Conservation (phyloP, 1,140 invertebrate genomes). For the Caenorhabditis tropicalis region DNA sequence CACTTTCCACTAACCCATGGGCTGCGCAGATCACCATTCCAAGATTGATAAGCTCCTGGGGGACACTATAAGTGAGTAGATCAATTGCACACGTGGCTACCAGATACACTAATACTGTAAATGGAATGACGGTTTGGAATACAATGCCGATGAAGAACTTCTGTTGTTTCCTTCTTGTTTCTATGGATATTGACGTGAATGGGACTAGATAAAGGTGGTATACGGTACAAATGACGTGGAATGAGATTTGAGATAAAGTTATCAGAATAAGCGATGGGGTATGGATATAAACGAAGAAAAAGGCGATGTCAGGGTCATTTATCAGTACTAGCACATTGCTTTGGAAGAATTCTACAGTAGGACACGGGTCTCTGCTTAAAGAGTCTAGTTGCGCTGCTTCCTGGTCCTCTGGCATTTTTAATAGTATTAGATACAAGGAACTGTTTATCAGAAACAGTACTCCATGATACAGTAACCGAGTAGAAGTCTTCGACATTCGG, state of each 20-base stretch:
- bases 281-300: not conserved
- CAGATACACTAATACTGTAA: not conserved
- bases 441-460: too few relatives aligned
- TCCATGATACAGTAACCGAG: too few relatives aligned
- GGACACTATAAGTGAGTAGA: not conserved
- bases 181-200: not conserved
- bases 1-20: not conserved
- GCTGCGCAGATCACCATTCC: not conserved
- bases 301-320: not conserved
- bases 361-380: too few relatives aligned
- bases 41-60: not conserved
- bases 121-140: not conserved
- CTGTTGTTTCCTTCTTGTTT: not conserved
- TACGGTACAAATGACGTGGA: not conserved
- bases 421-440: too few relatives aligned
- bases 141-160: not conserved
- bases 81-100: not conserved
- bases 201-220: not conserved
- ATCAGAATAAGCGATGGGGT: too few relatives aligned
- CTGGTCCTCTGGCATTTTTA: too few relatives aligned
- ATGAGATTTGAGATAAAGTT: too few relatives aligned
- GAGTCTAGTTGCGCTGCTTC: too few relatives aligned
- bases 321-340: too few relatives aligned
- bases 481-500: too few relatives aligned
- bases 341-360: too few relatives aligned